These are phyloP conservation scores for Pseudorhiza aurosa DNA, from an alignment of 30 jellyfish, hydroid and myxozoan genomes.

Conservation along the genomic window DNA sequence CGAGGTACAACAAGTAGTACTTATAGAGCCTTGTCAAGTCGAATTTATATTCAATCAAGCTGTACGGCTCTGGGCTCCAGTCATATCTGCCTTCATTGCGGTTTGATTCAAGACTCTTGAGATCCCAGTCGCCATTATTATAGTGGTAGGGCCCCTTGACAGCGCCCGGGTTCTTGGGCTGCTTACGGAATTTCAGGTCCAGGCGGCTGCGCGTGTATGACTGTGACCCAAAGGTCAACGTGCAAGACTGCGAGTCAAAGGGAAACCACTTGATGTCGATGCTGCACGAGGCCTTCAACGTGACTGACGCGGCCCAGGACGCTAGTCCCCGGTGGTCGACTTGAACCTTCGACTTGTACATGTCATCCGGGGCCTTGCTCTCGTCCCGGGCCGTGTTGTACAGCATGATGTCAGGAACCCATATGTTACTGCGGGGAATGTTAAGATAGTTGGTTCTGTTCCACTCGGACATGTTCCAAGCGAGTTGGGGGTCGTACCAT, in stretches of 20 bases:
- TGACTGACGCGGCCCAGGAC: constrained; percentile 51
- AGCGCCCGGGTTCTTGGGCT: constrained; percentile 45
- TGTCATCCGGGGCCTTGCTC: constrained; percentile 39
- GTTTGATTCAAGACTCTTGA: constrained; percentile 12
- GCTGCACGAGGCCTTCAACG: constrained; percentile 45
- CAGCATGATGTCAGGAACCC: constrained; percentile 71
- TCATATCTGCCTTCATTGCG: constrained; percentile 2
- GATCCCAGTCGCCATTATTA: constrained; percentile 57
- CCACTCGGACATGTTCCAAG: constrained; percentile 55
- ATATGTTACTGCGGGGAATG: constrained; percentile 12
- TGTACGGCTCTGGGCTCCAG: constrained; percentile 47
- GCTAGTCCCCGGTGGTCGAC: constrained; percentile 23
- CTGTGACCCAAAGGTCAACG: constrained; percentile 56
- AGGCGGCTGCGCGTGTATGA: constrained; percentile 49
- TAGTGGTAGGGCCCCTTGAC: constrained; percentile 23
- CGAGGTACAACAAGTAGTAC: constrained; percentile 73
- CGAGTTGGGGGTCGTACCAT: constrained; percentile 65
- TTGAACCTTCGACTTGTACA: constrained; percentile 39
- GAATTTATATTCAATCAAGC: constrained; percentile 42
- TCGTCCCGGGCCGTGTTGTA: constrained; percentile 58
- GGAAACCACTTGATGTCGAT: constrained; percentile 59
- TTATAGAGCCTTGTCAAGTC: constrained; percentile 37
- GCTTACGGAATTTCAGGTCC: constrained; percentile 19
- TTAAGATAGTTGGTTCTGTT: constrained; percentile 45
- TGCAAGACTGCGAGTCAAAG: constrained; percentile 58